phyloP scores from a whole-genome alignment of 2,113 vertebrate species.

The Aptenodytes patagonicus region DNA sequence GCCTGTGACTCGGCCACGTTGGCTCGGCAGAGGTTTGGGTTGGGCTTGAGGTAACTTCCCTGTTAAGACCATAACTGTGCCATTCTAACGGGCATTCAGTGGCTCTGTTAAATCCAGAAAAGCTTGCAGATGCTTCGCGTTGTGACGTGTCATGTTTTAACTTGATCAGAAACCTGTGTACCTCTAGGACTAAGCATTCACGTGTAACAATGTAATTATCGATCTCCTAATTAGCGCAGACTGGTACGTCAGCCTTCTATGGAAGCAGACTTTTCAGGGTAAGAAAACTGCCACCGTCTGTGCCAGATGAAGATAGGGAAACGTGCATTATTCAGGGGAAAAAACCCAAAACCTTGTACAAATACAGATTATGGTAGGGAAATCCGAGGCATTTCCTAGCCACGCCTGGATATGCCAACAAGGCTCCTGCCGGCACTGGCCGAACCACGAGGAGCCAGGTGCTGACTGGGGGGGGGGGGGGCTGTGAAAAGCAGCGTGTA shows the following conservation, averaged over 20 bases:
- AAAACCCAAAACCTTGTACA: no score
- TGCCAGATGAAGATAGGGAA: background rate
- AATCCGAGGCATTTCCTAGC: background rate
- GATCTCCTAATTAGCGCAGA: background rate
- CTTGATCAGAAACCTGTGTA: background rate
- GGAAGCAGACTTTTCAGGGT: background rate
- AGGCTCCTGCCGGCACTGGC: background rate
- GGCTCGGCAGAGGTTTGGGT: background rate
- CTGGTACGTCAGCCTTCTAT: background rate
- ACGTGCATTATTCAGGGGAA: rapidly evolving
- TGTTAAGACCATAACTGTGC: background rate
- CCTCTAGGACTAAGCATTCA: background rate
- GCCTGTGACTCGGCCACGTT: rapidly evolving
- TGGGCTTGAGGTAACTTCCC: background rate
- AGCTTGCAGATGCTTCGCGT: background rate
- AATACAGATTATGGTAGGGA: background rate
- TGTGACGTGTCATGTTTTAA: background rate
- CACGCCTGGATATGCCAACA: background rate
- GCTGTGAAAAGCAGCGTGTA: background rate
- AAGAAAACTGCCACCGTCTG: background rate
- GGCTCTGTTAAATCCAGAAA: background rate
- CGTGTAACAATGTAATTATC: background rate
- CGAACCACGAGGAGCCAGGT: background rate
- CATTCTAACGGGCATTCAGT: rapidly evolving
- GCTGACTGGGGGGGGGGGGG: background rate